These are phyloP conservation scores for Dasyurus viverrinus DNA, from an alignment of 2,113 vertebrate genomes.

Conservation along the genomic window DNA sequence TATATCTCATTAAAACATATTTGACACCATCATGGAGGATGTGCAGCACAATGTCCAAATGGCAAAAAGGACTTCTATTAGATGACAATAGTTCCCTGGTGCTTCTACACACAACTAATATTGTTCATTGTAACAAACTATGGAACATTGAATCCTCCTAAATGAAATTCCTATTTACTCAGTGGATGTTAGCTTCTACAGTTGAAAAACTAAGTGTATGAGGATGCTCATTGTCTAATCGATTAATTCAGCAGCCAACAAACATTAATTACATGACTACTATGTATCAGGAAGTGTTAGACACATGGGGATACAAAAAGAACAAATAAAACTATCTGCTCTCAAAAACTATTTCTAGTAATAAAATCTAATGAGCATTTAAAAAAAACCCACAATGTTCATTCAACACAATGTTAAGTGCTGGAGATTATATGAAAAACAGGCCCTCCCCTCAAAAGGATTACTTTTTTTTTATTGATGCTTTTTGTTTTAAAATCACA, in stretches of 20 bases:
- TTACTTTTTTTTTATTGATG: too few species aligned
- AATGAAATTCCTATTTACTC: too few species aligned
- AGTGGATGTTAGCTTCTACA: too few species aligned
- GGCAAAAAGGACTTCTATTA: neutral
- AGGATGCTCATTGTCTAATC: too few species aligned
- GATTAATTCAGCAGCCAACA: neutral
- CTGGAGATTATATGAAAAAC: neutral
- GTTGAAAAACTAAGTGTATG: too few species aligned
- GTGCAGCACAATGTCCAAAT: neutral
- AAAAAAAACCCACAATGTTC: neutral
- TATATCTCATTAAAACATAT: neutral
- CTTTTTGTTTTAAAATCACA: too few species aligned
- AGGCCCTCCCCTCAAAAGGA: neutral
- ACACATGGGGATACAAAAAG: neutral
- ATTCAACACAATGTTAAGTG: neutral
- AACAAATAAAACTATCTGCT: neutral
- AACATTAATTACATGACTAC: neutral
- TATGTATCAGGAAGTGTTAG: neutral
- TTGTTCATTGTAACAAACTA: neutral
- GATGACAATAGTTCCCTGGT: neutral
- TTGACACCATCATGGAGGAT: neutral
- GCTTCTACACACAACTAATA: neutral
- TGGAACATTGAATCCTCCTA: neutral
- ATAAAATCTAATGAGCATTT: neutral
- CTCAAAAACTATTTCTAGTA: neutral